Percentiles rank a stretch among this genome's conserved stretches.
Conservation (phyloP, 2,888 invertebrate species). For the Bembecia ichneumoniformis region DNA sequence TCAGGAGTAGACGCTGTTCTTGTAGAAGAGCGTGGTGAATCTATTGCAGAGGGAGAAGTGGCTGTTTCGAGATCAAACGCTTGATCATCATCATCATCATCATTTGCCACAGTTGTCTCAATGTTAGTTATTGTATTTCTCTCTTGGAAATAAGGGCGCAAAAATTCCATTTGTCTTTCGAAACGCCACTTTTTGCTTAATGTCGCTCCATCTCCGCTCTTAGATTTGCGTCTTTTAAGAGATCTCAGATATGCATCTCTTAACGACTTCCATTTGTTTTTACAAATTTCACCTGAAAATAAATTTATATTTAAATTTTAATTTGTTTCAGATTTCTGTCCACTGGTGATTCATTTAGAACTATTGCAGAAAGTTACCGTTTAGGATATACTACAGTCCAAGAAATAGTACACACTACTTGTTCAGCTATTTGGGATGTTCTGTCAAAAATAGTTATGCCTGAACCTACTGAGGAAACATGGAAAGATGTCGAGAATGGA, state of each 20-base stretch:
- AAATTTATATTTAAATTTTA: not conserved
- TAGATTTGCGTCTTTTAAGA: constrained; percentile 5
- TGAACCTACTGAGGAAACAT: constrained; percentile 4
- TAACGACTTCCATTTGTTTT: constrained; percentile 7
- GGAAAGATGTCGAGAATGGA: constrained; percentile 2
- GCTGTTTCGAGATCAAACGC: constrained; percentile 1
- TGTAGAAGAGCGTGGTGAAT: constrained; percentile 1
- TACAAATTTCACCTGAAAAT: not conserved
- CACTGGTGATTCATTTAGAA: constrained; percentile 4
- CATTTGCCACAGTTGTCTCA: constrained; percentile 2
- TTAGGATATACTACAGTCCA: constrained; percentile 5
- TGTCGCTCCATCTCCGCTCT: constrained; percentile 4
- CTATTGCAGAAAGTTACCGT: constrained; percentile 3
- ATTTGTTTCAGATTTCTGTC: not conserved
- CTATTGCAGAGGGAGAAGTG: constrained; percentile 3
- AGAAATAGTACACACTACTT: constrained; percentile 3
- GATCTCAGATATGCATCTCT: constrained; percentile 5
- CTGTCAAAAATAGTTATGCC: constrained; percentile 3
- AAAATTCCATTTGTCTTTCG: constrained; percentile 5
- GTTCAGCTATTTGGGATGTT: constrained; percentile 4
- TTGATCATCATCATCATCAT: constrained; percentile 4
- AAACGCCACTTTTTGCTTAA: constrained; percentile 4
- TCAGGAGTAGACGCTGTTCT: constrained; percentile 5
- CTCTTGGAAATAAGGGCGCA: constrained; percentile 5
- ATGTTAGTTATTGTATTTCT: constrained; percentile 1